Base-by-base conservation (phyloP, 2,113 vertebrate genomes). In the Epinephelus moara region DNA sequence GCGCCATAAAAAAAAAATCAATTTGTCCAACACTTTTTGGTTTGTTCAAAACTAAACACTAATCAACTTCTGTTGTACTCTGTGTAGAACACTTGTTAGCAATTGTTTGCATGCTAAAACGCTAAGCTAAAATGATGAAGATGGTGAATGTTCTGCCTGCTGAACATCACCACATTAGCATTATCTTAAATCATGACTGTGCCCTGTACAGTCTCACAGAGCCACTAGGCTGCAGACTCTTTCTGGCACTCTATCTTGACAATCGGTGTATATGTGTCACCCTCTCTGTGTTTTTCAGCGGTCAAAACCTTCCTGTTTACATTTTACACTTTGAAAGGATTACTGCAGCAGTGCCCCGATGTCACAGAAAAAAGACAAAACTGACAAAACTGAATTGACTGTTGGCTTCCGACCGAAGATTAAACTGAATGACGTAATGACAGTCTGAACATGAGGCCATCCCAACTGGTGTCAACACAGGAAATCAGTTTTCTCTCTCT, bases 361-460 rank as follows among this genome's bases (percentile, higher is more conserved):
- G 72, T 66, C 66, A 60, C 23, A 55, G 9, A 63, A 72, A 82
- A 47, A 23, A 7, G 33, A 37, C 33, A 47, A 42, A 52, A 21
- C 1, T 4, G 23, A 72, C 52, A 68, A 78, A 69, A 83, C 49
- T 33, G 55, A 42, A 53, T 3, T 23, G 60, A 76, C 73, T 79
- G 37, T 12, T 72, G 47, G 53, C 55, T 53, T 84, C 60, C 2
- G 12, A 45, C 15, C 1, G 5, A n/a, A 72, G 86, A 81, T 85
- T 83, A 86, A 81, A 59, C 23, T 67, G 40, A 79, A 71, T 52
- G 60, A 70, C 40, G 37, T 18, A 15, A 25, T 40, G 50, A 27
- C 61, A 80, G 69, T 18, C 61, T 40, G 13, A 70, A 67, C 37
- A 40, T 30, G 19, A 19, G 27, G 57, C 63, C 66, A 57, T 80